These are phyloP conservation scores for Biston betularia DNA, from an alignment of 2,888 invertebrate genomes.

Conservation along the genomic window DNA sequence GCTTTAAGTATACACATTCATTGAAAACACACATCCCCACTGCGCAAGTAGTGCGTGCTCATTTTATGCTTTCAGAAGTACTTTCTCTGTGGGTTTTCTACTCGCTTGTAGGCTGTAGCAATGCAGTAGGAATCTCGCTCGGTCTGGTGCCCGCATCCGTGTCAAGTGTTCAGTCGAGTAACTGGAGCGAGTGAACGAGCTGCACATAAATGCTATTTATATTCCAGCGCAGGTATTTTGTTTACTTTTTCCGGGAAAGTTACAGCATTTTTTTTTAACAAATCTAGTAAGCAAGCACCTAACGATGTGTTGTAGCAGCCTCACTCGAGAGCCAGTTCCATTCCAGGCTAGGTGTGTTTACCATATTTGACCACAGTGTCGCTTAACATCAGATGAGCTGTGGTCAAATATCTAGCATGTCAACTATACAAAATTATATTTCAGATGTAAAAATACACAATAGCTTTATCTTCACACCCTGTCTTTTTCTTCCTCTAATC, in stretches of 20 bases:
- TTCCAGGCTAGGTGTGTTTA: too few species aligned
- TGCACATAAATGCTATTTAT: conserved; percentile 36
- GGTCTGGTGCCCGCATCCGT: conserved; percentile 43
- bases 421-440: too few species aligned
- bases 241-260: conserved; percentile 4
- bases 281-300: not conserved
- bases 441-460: too few species aligned
- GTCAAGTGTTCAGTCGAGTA: conserved; percentile 49
- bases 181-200: conserved; percentile 42
- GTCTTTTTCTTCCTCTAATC: too few species aligned
- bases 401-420: too few species aligned
- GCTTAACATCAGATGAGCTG: too few species aligned
- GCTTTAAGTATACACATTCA: too few species aligned
- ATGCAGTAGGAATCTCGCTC: conserved; percentile 30
- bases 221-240: conserved; percentile 24
- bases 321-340: too few species aligned
- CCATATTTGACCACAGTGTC: too few species aligned
- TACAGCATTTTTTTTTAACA: not conserved
- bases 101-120: conserved; percentile 18
- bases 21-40: too few species aligned
- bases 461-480: too few species aligned
- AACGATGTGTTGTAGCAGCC: too few species aligned
- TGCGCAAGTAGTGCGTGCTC: not conserved
- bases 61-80: not conserved
- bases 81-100: not conserved